Evolutionary conservation across 37 sponge, comb jelly and placozoan genomes (phyloP).

Genomic region (Haliclona indistincta): DNA sequence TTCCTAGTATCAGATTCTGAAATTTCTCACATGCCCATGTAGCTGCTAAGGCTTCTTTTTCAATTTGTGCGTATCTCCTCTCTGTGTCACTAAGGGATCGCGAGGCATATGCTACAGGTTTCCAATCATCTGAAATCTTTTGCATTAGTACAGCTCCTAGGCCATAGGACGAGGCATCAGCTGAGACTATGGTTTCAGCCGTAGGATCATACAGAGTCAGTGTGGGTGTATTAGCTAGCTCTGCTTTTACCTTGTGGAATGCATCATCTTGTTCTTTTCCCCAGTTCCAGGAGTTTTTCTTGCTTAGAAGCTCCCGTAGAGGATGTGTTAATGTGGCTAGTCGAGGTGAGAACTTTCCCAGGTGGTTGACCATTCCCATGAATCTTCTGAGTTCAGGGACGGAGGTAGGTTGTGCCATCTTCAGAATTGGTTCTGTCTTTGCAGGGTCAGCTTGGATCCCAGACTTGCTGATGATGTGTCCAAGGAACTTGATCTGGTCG

Average conservation of each 20-base stretch:
- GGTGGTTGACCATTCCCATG: conserved; percentile 53
- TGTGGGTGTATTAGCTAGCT: conserved; percentile 20
- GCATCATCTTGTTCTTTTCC: conserved; percentile 27
- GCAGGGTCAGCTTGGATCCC: conserved; percentile 30
- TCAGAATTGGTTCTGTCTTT: conserved; percentile 9
- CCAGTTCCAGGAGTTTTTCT: conserved; percentile 25
- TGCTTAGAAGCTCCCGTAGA: conserved; percentile 8
- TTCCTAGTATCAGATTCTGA: no score
- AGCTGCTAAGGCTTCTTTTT: conserved; percentile 2
- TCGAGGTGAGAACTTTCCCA: conserved; percentile 28
- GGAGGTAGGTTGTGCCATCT: conserved; percentile 25
- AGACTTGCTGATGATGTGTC: conserved; percentile 31
- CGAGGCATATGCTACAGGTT: conserved; percentile 12
- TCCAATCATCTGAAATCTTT: neutral
- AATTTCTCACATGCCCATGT: no score
- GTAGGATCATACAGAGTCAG: conserved; percentile 14
- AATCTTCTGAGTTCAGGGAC: conserved; percentile 18
- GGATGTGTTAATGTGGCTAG: conserved; percentile 16
- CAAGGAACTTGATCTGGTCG: conserved; percentile 15
- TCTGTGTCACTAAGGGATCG: conserved; percentile 8
- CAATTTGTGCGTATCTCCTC: conserved; percentile 4
- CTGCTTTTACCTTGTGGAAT: conserved; percentile 21
- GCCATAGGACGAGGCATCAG: conserved; percentile 34
- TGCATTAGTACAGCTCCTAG: conserved; percentile 3
- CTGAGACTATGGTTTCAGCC: conserved; percentile 23